phyloP scores from a whole-genome alignment of 23 tunicate species.

The Oikopleura vanhoeffeni region DNA sequence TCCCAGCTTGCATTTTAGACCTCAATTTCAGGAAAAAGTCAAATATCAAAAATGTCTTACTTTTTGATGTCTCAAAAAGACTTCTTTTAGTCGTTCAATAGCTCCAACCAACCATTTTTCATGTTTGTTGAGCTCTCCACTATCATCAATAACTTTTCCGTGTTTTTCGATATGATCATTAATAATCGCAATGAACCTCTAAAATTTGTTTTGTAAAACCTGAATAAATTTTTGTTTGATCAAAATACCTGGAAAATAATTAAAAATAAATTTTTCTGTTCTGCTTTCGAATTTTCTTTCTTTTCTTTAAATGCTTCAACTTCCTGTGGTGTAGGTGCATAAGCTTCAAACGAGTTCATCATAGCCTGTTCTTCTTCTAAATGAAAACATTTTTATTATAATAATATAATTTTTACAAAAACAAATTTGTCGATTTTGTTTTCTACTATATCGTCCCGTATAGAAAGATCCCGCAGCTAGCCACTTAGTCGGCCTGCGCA shows the following conservation, averaged over 20 bases:
- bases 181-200: conserved; percentile 54
- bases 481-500: no score
- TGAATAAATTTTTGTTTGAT: not conserved
- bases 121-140: conserved; percentile 27
- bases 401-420: no score
- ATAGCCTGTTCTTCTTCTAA: conserved; percentile 24
- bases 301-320: conserved; percentile 38
- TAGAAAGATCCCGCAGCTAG: no score
- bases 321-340: conserved; percentile 62
- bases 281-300: conserved; percentile 41
- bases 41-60: not conserved
- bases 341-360: conserved; percentile 25
- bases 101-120: conserved; percentile 44
- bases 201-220: conserved; percentile 15
- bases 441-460: no score
- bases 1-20: no score
- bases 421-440: no score
- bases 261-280: conserved; percentile 86
- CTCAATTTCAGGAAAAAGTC: no score
- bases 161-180: conserved; percentile 41
- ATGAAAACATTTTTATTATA: not conserved
- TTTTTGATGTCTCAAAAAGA: conserved; percentile 22
- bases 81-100: conserved; percentile 52
- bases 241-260: conserved; percentile 40
- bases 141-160: conserved; percentile 19